Base-by-base conservation (phyloP, 1,140 invertebrate genomes). In the Argopecten irradians region DNA sequence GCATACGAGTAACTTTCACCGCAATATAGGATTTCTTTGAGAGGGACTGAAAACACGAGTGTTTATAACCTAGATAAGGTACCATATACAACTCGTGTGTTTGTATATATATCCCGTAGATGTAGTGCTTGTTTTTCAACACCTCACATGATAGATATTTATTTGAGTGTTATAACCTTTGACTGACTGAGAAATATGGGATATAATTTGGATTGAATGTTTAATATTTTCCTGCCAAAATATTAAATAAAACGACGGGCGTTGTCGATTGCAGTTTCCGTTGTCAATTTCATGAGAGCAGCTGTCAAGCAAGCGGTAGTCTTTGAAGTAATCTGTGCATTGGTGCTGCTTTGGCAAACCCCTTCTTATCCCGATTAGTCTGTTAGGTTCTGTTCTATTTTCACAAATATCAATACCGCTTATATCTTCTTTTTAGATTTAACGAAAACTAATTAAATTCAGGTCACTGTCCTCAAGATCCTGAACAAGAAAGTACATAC, bases 201-300 rank as follows among this genome's bases (percentile, higher is more conserved):
- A 71, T 16, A 71, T 71, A 71, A 71, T 71, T 71, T 16, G 55
- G 22, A 71, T 71, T 71, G 55, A 71, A 71, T 71, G 55, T 71
- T 71, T 71, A 71, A 71, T 71, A 71, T 71, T 71, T 71, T 71
- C 55, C 55, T 71, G 55, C 55, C 55, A 71, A 71, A 71, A 71
- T 71, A 71, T 71, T 71, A 71, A 71, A 71, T 71, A 71, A 71
- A 71, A 16, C 55, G 55, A 71, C 55, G 55, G 55, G 55, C 55
- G 55, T 71, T 71, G 55, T 71, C 55, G 55, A 71, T 71, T 28
- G 22, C 55, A 71, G 55, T 71, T 71, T 71, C 55, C 55, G 55
- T 71, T 71, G 55, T 71, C 55, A 71, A 71, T 71, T 71, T 71
- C n/a, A n/a, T 71, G 55, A 71, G 22, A 71, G 55, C 55, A 71